Base-by-base conservation (phyloP, 2,888 invertebrate species). In the Miltochrista miniata region DNA sequence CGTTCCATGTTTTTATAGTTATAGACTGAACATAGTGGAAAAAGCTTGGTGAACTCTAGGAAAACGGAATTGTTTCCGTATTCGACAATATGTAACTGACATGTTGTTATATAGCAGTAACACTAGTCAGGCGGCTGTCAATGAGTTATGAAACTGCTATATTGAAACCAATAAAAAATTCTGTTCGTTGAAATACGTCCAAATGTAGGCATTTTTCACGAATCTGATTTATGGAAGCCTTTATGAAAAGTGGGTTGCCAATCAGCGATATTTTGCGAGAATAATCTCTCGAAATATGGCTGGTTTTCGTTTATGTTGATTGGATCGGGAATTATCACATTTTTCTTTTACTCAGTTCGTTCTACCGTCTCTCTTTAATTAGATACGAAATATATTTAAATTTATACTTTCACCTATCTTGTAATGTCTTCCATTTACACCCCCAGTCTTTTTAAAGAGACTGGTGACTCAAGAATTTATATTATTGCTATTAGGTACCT, bases 111-210 rank as follows among this genome's bases (percentile, higher is more conserved):
- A 56, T 40, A 57, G 51, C 45, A 51, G 45, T 49, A 54, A 46
- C 15, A n/a, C 35, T 36, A 36, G 18, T 31, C 44, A 43, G 24
- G 5, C 10, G 7, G 46, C 30, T 47, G 48, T 51, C 47, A 45
- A 51, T 51, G 36, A 49, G 47, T 54, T 56, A 64, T 60, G 34
- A 54, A 68, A 56, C 51, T 42, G 29, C 40, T 54, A 44, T 50
- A 56, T 64, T 59, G 51, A 60, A 46, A 48, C 48, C 65, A 56
- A 68, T 68, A 53, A 56, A 64, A 67, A 54, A 51, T 51, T 55
- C 13, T 45, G 56, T 38, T 11, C 47, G 38, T 31, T 30, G 18
- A 48, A 49, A 64, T 54, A 38, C 38, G 39, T 3, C 9, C 15
- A 50, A 44, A 39, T 13, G 30, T 35, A 24, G 3, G 18, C 18